Evolutionary conservation across 23 tunicate species (phyloP), one percentile per base, ranked within the genome.

Genomic region (Pegea sp.): DNA sequence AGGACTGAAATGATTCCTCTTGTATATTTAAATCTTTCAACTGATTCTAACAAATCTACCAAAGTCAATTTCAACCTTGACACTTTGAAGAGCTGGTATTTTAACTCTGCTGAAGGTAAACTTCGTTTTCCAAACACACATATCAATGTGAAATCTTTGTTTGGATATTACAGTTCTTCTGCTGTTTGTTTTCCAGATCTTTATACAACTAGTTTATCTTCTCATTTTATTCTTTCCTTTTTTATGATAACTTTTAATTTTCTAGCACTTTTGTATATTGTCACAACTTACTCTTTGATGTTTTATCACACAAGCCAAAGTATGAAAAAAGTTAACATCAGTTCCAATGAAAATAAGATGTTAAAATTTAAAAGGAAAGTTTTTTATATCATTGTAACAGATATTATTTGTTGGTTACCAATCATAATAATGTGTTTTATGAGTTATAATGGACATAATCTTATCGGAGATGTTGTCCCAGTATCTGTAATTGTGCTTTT

Each of bases 151-250:
- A 6, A 26, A 11, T 8, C 34, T 4, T 72, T 26, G 43, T 64
- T 64, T 42, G 79, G 70, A 13, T 64, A 42, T 28, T 72, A 54
- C 64, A 64, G 79, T 38, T 16, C 54, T 22, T 54, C 34, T 29
- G 62, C 64, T 6, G 70, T 72, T 21, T 72, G 79, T 26, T 13
- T 72, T 20, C 79, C 79, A 24, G 30, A 54, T 24, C 24, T 53
- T 28, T 64, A 26, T 26, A 38, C 23, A 18, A 16, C 28, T 6
- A 24, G 22, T 1, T 11, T 3, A 4, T 19, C 25, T 21, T 33
- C 44, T 19, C 24, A 30, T 30, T 42, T 42, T 34, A 33, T 34
- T 23, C 26, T 23, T 22, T 53, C 69, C 28, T 33, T 32, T 4
- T 5, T 64, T 20, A 54, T 64, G 20, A 34, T 64, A 8, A 53